A percentile compares a stretch with the other conserved stretches of the same genome.
Conservation (phyloP, 1,140 invertebrate species). For the Spodoptera litura region DNA sequence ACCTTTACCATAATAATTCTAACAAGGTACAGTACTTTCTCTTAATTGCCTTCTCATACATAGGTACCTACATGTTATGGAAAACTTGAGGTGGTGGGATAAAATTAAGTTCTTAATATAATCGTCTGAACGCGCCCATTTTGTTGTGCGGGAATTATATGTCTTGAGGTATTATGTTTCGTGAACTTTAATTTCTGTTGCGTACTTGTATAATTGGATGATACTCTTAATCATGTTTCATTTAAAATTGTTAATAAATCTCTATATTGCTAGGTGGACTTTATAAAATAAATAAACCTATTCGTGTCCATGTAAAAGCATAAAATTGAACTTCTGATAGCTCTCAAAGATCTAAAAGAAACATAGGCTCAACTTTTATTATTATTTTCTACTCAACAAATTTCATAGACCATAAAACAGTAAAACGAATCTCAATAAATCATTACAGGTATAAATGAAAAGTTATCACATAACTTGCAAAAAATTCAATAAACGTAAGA, state of each 20-base stretch:
- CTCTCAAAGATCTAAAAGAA: too few species aligned
- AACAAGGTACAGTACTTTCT: conserved; percentile 67
- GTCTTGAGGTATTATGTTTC: conserved; percentile 3
- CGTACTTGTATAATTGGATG: not conserved
- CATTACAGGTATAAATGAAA: not conserved
- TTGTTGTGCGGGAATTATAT: conserved; percentile 21
- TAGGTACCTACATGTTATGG: conserved; percentile 54
- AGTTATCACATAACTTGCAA: conserved; percentile 11
- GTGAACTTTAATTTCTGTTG: conserved; percentile 31
- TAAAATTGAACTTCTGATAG: too few species aligned
- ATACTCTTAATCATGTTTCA: conserved; percentile 17
- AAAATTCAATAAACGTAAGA: conserved; percentile 26
- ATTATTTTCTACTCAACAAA: not conserved
- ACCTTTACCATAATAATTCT: conserved; percentile 68
- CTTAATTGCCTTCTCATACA: conserved; percentile 72
- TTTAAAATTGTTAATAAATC: not conserved
- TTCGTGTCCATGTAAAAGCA: not conserved
- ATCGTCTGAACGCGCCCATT: conserved; percentile 38
- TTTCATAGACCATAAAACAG: not conserved
- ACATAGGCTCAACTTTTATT: too few species aligned
- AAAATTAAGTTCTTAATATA: conserved; percentile 56
- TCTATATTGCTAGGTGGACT: too few species aligned
- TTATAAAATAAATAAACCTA: too few species aligned
- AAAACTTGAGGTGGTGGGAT: conserved; percentile 59
- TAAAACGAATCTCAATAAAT: conserved; percentile 31